Evolutionary conservation across 2,888 invertebrate species (phyloP), one percentile per base, ranked within the genome.

Genomic region (Epistrophe eligans): DNA sequence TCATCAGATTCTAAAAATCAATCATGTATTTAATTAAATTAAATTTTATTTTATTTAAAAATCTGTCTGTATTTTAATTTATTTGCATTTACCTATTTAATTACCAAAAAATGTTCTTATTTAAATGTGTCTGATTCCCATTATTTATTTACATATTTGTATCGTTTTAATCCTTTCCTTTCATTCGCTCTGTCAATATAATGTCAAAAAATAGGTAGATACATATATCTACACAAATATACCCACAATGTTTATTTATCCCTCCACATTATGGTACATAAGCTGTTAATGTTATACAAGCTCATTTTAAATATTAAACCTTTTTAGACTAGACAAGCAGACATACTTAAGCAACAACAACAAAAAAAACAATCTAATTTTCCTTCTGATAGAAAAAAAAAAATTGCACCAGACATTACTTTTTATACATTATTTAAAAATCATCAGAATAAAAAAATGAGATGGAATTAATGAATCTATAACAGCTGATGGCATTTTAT

Each of bases 391-490:
- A 64, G 45, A 28, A 11, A 32, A 45, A 32, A 45, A 45, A 10
- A 24, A 24, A 24, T 24, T 45, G 11, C 6, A 28, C 45, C 66
- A 67, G 66, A 50, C 66, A 50, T 50, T 67, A 11, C 50, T 35
- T 67, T 35, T 67, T 67, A 32, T 32, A 35, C 13, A 60, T 60
- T 62, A 62, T 58, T 58, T n/a, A 6, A 38, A 35, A 50, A 50
- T 8, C 17, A 32, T 13, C n/a, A 9, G 9, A 24, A 62, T 32
- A 62, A 64, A 67, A 71, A 73, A 55, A 48, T n/a, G 24, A 15
- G 43, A 81, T 79, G 79, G 74, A 83, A 87, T 83, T 76, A 83
- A 83, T 87, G 71, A 79, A 67, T 32, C 64, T 40, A 70, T 72
- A 76, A 83, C 71, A 71, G 85, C 71, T 87, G 66, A 64, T 64